Conservation (phyloP, 1,140 invertebrate species). For the Drosophila bocqueti region DNA sequence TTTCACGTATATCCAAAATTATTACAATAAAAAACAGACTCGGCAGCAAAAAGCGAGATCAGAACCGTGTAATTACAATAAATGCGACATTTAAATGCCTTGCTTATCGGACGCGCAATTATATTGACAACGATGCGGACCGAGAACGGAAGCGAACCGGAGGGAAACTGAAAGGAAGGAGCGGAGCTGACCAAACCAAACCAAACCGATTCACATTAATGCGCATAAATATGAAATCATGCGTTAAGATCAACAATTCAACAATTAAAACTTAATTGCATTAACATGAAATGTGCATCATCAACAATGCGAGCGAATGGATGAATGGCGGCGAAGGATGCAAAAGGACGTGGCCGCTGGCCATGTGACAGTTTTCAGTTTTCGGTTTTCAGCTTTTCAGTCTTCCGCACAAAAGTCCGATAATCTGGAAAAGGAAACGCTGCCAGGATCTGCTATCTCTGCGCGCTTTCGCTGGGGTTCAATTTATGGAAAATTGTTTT, state of each 20-base stretch:
- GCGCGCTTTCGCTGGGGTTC: conserved; percentile 52
- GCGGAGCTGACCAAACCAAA: conserved; percentile 14
- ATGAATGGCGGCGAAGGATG: conserved; percentile 36
- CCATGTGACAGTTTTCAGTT: conserved; percentile 40
- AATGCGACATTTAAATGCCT: conserved; percentile 81
- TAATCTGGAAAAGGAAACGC: conserved; percentile 33
- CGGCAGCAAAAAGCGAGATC: conserved; percentile 12
- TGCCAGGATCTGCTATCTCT: conserved; percentile 11
- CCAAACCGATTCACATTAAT: conserved; percentile 74
- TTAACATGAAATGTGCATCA: conserved; percentile 83
- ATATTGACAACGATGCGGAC: conserved; percentile 67
- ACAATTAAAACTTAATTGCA: conserved; percentile 84
- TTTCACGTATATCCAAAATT: conserved; percentile 57
- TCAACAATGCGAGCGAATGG: conserved; percentile 62
- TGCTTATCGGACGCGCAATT: conserved; percentile 78
- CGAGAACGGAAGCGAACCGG: conserved; percentile 50
- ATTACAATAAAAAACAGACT: conserved; percentile 53
- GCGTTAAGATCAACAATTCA: conserved; percentile 84
- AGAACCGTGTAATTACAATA: conserved; percentile 74
- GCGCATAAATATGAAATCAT: conserved; percentile 83
- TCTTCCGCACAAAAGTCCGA: conserved; percentile 23
- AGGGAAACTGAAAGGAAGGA: conserved; percentile 6
- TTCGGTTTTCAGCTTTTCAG: conserved; percentile 11
- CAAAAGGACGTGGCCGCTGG: conserved; percentile 34
- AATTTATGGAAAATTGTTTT: conserved; percentile 83